These are phyloP conservation scores for Agrotis exclamationis DNA, from an alignment of 2,888 invertebrate species.

Conservation along the genomic window DNA sequence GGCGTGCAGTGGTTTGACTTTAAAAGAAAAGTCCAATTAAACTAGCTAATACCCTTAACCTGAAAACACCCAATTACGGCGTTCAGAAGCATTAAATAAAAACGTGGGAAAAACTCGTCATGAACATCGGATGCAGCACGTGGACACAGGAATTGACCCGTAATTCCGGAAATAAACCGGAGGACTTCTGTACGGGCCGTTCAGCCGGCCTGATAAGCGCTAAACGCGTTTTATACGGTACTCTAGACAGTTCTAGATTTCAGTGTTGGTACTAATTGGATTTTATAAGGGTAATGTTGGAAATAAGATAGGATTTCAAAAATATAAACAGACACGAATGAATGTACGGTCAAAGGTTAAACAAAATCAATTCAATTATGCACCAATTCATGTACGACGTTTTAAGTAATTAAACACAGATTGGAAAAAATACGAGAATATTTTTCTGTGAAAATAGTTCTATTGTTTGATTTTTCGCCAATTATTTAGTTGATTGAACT, in stretches of 20 bases:
- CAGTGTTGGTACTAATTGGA: neutral
- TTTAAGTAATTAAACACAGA: too few species aligned
- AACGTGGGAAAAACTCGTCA: conserved; percentile 30
- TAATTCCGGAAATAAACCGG: conserved; percentile 62
- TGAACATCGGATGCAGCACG: conserved; percentile 40
- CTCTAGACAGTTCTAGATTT: conserved; percentile 6
- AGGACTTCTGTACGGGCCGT: conserved; percentile 22
- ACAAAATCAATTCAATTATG: neutral
- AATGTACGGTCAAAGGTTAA: neutral
- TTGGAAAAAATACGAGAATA: too few species aligned
- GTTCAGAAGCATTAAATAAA: conserved; percentile 27
- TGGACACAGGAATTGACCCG: conserved; percentile 55
- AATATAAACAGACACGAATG: neutral
- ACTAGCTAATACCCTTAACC: conserved; percentile 14
- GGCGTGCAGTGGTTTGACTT: neutral
- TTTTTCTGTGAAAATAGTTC: too few species aligned
- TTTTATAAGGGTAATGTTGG: conserved; percentile 9
- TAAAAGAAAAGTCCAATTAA: conserved; percentile 10
- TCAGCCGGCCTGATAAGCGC: conserved; percentile 13
- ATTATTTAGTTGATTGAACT: too few species aligned
- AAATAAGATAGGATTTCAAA: neutral
- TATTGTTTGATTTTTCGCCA: too few species aligned
- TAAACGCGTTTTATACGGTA: conserved; percentile 11
- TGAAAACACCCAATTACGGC: conserved; percentile 7
- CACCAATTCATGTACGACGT: too few species aligned